These are phyloP conservation scores for Pocillopora meandrina DNA, from an alignment of 92 coral and sea anemone genomes.

Conservation along the genomic window DNA sequence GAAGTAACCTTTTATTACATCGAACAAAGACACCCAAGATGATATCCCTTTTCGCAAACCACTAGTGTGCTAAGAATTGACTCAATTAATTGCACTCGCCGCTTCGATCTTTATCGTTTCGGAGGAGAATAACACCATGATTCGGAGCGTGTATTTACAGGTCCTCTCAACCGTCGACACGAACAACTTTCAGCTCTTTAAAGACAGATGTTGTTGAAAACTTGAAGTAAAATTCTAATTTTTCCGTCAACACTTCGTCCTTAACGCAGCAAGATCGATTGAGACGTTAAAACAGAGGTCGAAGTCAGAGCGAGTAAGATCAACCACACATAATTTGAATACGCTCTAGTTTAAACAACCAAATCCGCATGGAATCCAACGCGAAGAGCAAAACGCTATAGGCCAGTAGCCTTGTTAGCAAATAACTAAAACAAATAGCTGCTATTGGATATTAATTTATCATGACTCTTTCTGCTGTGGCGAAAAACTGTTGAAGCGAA, in stretches of 20 bases:
- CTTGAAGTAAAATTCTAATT: background rate
- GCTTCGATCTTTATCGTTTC: background rate
- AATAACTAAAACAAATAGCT: constrained; percentile 63
- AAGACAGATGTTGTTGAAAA: background rate
- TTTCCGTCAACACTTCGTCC: background rate
- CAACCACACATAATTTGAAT: constrained; percentile 68
- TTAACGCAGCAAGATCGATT: background rate
- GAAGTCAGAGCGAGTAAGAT: constrained; percentile 1
- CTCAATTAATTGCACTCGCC: background rate
- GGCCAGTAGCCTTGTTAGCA: constrained; percentile 61
- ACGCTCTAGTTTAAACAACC: constrained; percentile 66
- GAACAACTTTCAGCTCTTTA: background rate
- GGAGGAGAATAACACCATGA: background rate
- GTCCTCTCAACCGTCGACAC: constrained; percentile 2
- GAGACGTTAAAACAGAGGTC: constrained; percentile 2
- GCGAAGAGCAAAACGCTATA: constrained; percentile 66
- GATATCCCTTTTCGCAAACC: constrained; percentile 6
- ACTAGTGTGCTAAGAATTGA: background rate
- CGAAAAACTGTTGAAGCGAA: constrained; percentile 13
- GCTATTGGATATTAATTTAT: constrained; percentile 73
- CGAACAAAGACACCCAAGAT: background rate
- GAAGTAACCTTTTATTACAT: background rate
- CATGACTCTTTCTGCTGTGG: constrained; percentile 9
- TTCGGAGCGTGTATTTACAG: background rate
- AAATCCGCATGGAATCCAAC: constrained; percentile 77